phyloP scores from a whole-genome alignment of 2,797 vertebrate genomes.

The Lateolabrax maculatus region DNA sequence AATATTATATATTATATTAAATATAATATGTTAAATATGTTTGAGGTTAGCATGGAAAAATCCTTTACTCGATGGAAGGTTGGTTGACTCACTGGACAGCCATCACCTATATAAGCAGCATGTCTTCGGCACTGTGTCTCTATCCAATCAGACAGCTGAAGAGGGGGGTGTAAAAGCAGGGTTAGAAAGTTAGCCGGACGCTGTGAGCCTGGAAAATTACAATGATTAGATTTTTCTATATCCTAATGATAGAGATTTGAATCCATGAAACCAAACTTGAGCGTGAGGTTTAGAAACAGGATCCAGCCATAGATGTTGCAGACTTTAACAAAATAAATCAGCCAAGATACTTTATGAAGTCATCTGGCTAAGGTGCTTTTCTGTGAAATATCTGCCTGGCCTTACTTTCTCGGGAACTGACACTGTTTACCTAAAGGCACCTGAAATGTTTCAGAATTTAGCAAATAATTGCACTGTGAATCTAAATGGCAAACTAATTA shows the following conservation, averaged over 20 bases:
- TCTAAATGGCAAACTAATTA: conserved; percentile 81
- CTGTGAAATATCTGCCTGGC: conserved; percentile 31
- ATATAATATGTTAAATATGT: too few relatives aligned
- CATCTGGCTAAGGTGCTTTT: conserved; percentile 25
- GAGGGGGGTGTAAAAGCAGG: not conserved
- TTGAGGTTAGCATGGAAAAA: not conserved
- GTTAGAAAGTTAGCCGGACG: not conserved
- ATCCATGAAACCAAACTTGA: not conserved
- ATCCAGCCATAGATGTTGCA: conserved; percentile 3
- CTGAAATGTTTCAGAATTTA: conserved; percentile 64
- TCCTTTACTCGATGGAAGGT: not conserved
- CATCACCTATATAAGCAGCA: conserved; percentile 4
- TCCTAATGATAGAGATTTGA: conserved; percentile 14
- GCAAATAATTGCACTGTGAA: conserved; percentile 75
- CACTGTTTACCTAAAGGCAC: conserved; percentile 64
- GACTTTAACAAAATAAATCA: conserved; percentile 32
- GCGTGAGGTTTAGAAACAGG: conserved; percentile 9
- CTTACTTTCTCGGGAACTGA: conserved; percentile 50
- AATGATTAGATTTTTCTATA: not conserved
- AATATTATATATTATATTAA: too few relatives aligned
- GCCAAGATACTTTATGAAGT: conserved; percentile 13
- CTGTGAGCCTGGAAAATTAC: not conserved
- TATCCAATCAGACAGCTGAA: conserved; percentile 24
- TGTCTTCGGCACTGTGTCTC: conserved; percentile 21
- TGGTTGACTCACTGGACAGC: not conserved